Percentiles rank a stretch among this genome's conserved stretches.
Evolutionary conservation across 2,888 invertebrate genomes (phyloP).

Genomic region (Tetrapedia diversipes): DNA sequence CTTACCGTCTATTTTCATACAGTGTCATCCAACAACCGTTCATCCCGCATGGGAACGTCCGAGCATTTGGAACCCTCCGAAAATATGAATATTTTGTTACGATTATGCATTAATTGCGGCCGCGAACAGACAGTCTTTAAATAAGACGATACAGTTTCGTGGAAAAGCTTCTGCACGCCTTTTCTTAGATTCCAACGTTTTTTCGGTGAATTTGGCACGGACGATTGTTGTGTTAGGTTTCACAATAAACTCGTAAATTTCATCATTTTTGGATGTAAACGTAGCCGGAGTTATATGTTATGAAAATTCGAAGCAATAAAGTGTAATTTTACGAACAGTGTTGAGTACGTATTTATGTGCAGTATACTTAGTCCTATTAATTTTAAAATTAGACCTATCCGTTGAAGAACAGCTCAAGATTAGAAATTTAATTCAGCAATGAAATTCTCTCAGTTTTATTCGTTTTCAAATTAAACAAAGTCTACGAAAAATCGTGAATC

Average conservation of each 20-base stretch:
- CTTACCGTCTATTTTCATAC: constrained; percentile 80
- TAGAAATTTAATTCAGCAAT: neutral
- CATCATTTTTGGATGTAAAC: constrained; percentile 4
- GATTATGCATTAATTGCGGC: too few relatives aligned
- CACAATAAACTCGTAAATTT: neutral
- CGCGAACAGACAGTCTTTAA: too few relatives aligned
- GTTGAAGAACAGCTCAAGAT: neutral
- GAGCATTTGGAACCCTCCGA: constrained; percentile 25
- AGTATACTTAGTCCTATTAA: neutral
- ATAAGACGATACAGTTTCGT: too few relatives aligned
- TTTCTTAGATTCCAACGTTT: neutral
- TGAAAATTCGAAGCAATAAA: constrained; percentile 1
- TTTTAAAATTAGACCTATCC: neutral
- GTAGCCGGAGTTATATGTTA: neutral
- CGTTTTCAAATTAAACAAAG: neutral
- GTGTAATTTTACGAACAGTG: neutral
- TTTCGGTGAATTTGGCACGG: neutral
- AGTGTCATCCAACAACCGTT: constrained; percentile 49
- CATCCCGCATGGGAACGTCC: constrained; percentile 49
- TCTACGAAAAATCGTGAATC: neutral
- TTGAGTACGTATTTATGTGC: neutral
- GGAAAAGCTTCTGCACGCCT: too few relatives aligned
- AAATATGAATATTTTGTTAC: constrained; percentile 29
- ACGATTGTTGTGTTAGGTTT: neutral
- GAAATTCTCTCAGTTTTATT: neutral